Percentiles rank a stretch among this genome's conserved stretches.
phyloP scores from a whole-genome alignment of 2,888 invertebrate genomes.

The Matsumyia berberina region DNA sequence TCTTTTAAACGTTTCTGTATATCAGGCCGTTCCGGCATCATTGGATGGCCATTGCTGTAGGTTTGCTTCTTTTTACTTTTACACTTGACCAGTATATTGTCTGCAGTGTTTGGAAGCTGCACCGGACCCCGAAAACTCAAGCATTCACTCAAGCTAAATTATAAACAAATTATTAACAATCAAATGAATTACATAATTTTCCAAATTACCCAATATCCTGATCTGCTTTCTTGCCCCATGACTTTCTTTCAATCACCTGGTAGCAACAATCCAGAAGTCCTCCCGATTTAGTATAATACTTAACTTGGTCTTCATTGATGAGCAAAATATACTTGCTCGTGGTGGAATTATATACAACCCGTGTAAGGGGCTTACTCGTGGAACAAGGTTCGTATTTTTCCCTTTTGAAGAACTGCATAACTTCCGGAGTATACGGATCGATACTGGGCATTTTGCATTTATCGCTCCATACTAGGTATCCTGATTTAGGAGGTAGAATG shows the following conservation, averaged over 20 bases:
- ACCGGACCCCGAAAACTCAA: slow-evolving; percentile 83
- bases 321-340: slow-evolving; percentile 79
- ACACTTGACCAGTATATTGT: slow-evolving; percentile 86
- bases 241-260: slow-evolving; percentile 80
- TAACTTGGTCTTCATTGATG: slow-evolving; percentile 79
- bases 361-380: slow-evolving; percentile 81
- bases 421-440: slow-evolving; percentile 86
- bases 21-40: slow-evolving; percentile 85
- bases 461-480: slow-evolving; percentile 85
- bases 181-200: neutral
- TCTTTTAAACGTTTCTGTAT: slow-evolving; percentile 84
- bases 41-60: slow-evolving; percentile 85
- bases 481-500: slow-evolving; percentile 79
- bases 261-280: slow-evolving; percentile 81
- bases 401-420: slow-evolving; percentile 85
- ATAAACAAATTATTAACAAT: slow-evolving; percentile 4
- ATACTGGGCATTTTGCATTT: slow-evolving; percentile 88
- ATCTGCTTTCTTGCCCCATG: slow-evolving; percentile 79
- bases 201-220: slow-evolving; percentile 78
- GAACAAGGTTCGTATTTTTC: slow-evolving; percentile 86
- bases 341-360: slow-evolving; percentile 79
- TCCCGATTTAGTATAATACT: slow-evolving; percentile 77
- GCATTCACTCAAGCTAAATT: slow-evolving; percentile 82
- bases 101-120: slow-evolving; percentile 82
- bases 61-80: slow-evolving; percentile 80